phyloP scores from a whole-genome alignment of 2,888 invertebrate genomes.

The Lomographa bimaculata region DNA sequence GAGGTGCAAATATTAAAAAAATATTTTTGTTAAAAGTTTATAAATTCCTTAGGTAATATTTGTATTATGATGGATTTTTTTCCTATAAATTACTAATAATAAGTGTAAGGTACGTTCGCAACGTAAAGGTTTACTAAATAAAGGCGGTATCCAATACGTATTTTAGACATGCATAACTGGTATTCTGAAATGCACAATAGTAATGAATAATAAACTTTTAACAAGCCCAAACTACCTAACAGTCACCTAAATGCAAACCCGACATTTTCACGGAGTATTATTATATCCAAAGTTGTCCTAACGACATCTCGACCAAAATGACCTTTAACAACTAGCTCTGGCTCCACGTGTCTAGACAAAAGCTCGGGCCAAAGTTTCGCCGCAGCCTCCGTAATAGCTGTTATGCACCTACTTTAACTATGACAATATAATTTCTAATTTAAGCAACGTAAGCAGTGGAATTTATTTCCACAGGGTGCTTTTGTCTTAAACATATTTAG shows the following conservation, averaged over 20 bases:
- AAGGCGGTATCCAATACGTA: too few relatives aligned
- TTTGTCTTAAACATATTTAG: slow-evolving; percentile 15
- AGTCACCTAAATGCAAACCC: slow-evolving; percentile 3
- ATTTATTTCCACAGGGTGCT: slow-evolving; percentile 19
- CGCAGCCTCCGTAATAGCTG: slow-evolving; percentile 25
- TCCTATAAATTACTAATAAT: too few relatives aligned
- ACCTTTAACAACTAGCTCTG: slow-evolving; percentile 24
- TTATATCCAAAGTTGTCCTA: slow-evolving; percentile 20
- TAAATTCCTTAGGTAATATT: too few relatives aligned
- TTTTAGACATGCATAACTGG: too few relatives aligned
- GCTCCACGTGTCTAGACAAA: slow-evolving; percentile 28
- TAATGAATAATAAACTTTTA: slow-evolving; percentile 4
- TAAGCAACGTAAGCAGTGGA: slow-evolving; percentile 14
- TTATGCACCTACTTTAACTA: slow-evolving; percentile 23
- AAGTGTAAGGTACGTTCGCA: too few relatives aligned
- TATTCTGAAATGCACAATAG: too few relatives aligned
- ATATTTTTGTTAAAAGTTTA: too few relatives aligned
- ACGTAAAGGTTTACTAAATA: too few relatives aligned
- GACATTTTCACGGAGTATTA: slow-evolving; percentile 11
- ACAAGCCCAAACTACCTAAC: slow-evolving; percentile 4
- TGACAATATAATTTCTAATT: slow-evolving; percentile 25
- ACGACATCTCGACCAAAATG: slow-evolving; percentile 23
- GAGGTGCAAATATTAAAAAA: too few relatives aligned
- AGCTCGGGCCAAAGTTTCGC: slow-evolving; percentile 28
- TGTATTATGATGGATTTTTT: too few relatives aligned